Conservation (phyloP, 2,113 vertebrate species). For the Poeciliopsis turrubarensis region DNA sequence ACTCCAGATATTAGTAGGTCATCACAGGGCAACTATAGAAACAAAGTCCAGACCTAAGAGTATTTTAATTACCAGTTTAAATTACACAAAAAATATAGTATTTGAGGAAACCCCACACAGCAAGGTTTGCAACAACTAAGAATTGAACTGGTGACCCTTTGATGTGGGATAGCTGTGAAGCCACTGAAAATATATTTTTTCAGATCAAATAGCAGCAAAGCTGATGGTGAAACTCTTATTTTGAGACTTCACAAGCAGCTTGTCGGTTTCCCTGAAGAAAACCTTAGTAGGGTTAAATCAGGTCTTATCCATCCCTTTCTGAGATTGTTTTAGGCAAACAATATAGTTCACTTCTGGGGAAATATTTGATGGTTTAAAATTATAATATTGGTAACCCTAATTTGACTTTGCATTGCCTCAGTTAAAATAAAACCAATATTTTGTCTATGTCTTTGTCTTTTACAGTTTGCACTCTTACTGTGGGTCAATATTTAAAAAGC, state of each 20-base stretch:
- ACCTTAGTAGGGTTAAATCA: not conserved
- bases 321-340: not conserved
- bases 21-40: not conserved
- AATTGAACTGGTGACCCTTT: not conserved
- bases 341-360: too few relatives aligned
- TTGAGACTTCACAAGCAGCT: too few relatives aligned
- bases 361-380: not conserved
- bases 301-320: not conserved
- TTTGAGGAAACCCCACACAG: not conserved
- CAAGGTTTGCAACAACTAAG: not conserved
- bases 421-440: too few relatives aligned
- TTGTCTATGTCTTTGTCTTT: too few relatives aligned
- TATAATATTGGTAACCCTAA: not conserved
- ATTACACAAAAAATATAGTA: not conserved
- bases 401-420: not conserved
- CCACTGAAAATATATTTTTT: not conserved
- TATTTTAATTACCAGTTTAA: not conserved
- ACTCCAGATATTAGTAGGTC: not conserved
- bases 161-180: not conserved
- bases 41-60: not conserved
- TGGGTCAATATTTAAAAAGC: not conserved
- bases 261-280: too few relatives aligned
- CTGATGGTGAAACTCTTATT: too few relatives aligned
- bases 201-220: not conserved
- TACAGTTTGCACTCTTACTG: not conserved